These are phyloP conservation scores for Dendrocincla fuliginosa DNA, from an alignment of 2,797 vertebrate species.

Conservation along the genomic window DNA sequence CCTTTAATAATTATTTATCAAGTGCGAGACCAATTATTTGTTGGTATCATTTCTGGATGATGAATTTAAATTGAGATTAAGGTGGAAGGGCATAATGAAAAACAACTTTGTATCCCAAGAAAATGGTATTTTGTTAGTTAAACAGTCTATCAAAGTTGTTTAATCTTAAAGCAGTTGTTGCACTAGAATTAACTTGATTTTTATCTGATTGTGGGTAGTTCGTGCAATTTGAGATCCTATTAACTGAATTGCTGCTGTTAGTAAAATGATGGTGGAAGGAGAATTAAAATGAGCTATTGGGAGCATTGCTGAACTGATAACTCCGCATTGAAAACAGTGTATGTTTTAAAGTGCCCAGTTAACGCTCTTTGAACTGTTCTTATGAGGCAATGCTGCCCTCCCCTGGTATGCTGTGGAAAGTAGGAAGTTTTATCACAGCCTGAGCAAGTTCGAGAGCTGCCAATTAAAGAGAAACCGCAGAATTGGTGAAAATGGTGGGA, in stretches of 20 bases:
- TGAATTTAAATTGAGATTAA: background rate
- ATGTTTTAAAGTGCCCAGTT: background rate
- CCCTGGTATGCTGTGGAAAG: background rate
- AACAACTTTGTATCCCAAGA: background rate
- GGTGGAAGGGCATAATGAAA: background rate
- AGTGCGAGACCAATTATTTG: background rate
- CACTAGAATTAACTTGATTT: background rate
- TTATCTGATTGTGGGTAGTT: background rate
- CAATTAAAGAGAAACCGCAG: background rate
- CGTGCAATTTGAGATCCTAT: background rate
- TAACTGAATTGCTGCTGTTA: conserved; percentile 8
- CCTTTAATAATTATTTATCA: background rate
- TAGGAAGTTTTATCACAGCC: background rate
- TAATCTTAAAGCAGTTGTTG: background rate
- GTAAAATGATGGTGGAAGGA: background rate
- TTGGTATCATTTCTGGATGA: background rate
- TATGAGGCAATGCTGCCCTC: conserved; percentile 56
- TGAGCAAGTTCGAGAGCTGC: background rate
- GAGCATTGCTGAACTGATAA: background rate
- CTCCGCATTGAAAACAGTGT: background rate
- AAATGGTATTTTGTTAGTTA: background rate
- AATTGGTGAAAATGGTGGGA: background rate
- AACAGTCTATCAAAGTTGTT: background rate
- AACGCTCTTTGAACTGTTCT: background rate
- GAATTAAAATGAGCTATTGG: background rate